Base-by-base conservation (phyloP, 2,888 invertebrate genomes). In the Spilosoma lubricipeda region DNA sequence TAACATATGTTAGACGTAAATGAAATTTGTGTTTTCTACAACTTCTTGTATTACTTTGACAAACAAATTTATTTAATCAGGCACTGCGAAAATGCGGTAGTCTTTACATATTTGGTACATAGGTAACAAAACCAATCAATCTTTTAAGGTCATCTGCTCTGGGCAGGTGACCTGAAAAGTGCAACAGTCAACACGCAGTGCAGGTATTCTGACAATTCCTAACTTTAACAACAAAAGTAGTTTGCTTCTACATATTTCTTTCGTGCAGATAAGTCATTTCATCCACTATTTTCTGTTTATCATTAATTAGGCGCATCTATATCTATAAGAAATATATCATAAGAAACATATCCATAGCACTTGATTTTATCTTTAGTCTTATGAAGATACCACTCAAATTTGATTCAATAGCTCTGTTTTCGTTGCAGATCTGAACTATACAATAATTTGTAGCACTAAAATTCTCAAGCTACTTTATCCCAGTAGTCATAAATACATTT, bases 1-100 rank as follows among this genome's bases (percentile, higher is more conserved):
- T 73, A 67, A 77, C n/a, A 27, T 30, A 39, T 65, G 15, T n/a
- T 71, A 48, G 63, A 45, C 8, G 45, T 45, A 48, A 48, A 67
- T 45, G 20, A 48, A 20, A 30, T 45, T 30, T 4, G 45, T 66
- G 39, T 45, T 9, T 42, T 45, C 20, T 18, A 45, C 9, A 30
- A 67, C 67, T 30, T 48, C 7, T 20, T 67, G 18, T 45, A 45
- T 45, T 67, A 1, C 9, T 30, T 36, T 39, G 39, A 27, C n/a
- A 42, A 67, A 42, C 15, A 15, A 27, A 42, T 42, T 15, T 7
- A 15, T 7, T 67, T 18, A 36, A 52, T 20, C 52, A 52, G 23
- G 5, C 52, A 2, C 23, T 52, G 23, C 52, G 23, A 3, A n/a
- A n/a, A n/a, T 39, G n/a, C 15, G 9, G 39, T 9, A n/a, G n/a